Conservation (phyloP, 2,888 invertebrate species). For the Cheilosia impressa region DNA sequence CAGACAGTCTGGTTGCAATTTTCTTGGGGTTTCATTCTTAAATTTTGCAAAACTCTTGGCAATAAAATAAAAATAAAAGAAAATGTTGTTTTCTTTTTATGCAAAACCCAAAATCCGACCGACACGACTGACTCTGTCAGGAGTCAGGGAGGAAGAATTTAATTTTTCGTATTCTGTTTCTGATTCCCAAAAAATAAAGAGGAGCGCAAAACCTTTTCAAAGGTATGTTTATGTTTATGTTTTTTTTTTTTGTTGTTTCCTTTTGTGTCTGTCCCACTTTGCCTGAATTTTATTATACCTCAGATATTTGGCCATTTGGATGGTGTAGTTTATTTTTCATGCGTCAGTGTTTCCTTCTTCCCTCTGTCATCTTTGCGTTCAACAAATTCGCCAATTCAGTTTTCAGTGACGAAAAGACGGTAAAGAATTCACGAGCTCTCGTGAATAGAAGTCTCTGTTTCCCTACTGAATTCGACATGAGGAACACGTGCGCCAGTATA, state of each 20-base stretch:
- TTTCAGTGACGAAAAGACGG: conserved; percentile 35
- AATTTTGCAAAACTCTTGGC: conserved; percentile 48
- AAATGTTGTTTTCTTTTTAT: conserved; percentile 33
- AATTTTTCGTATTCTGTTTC: conserved; percentile 42
- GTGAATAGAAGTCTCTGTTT: conserved; percentile 68
- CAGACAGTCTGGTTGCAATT: conserved; percentile 11
- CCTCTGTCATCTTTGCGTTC: conserved; percentile 33
- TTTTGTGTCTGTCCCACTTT: conserved; percentile 2
- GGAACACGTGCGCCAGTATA: conserved; percentile 57
- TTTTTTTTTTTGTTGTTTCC: background rate
- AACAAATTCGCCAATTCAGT: conserved; percentile 40
- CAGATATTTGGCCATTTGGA: conserved; percentile 68
- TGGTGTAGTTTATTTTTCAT: conserved; percentile 29
- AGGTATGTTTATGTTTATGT: conserved; percentile 35
- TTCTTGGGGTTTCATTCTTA: conserved; percentile 38
- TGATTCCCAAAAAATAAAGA: conserved; percentile 16
- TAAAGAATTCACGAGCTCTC: conserved; percentile 46
- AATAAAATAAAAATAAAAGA: conserved; percentile 64
- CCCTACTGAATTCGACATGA: conserved; percentile 44
- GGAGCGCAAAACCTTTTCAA: conserved; percentile 64
- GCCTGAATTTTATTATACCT: conserved; percentile 64
- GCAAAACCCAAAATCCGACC: conserved; percentile 10
- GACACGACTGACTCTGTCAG: background rate
- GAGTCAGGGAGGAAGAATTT: conserved; percentile 36
- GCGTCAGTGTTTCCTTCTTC: background rate